Evolutionary conservation across 2,888 invertebrate species (phyloP), one percentile per base, ranked within the genome.

Genomic region (Seira sanloemensis): DNA sequence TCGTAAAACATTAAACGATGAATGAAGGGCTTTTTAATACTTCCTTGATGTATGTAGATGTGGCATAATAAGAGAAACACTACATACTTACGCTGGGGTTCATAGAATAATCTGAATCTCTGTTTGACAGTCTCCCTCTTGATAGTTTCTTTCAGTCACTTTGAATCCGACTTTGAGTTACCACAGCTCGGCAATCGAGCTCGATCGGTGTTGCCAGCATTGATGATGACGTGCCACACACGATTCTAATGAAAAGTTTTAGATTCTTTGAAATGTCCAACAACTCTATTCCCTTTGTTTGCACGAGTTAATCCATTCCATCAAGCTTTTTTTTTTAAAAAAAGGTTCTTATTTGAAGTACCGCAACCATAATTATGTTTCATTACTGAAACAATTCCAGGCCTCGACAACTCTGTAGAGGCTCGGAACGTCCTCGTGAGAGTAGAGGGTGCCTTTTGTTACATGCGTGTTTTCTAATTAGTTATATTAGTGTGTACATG

Each of bases 181-280:
- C 19, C 19, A 62, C n/a, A 16, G 62, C n/a, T 50, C 67, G 24
- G 21, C 18, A 12, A n/a, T n/a, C 12, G 18, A 67, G 25, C 25
- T 25, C n/a, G 7, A 26, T 62, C 62, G 18, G 9, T n/a, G 9
- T 18, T 9, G n/a, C 9, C 58, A 4, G 58, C n/a, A n/a, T 58
- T 24, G 67, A 67, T 67, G 27, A 18, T 46, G 69, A 69, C 27
- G 69, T 69, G 69, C 69, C 69, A 69, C 69, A 69, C 69, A 69
- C 69, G 69, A 69, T 67, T 67, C 25, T n/a, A 25, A 67, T 26
- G 26, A 67, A 18, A 24, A n/a, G 67, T 26, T 26, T 37, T 4
- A 37, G 62, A 62, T 62, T 62, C 62, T 19, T 67, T 67, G 25
- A 67, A 67, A 26, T 5, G 18, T 18, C 25, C 24, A 62, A 62